Conservation (phyloP, 2,888 invertebrate species). For the Spilarctia lutea region DNA sequence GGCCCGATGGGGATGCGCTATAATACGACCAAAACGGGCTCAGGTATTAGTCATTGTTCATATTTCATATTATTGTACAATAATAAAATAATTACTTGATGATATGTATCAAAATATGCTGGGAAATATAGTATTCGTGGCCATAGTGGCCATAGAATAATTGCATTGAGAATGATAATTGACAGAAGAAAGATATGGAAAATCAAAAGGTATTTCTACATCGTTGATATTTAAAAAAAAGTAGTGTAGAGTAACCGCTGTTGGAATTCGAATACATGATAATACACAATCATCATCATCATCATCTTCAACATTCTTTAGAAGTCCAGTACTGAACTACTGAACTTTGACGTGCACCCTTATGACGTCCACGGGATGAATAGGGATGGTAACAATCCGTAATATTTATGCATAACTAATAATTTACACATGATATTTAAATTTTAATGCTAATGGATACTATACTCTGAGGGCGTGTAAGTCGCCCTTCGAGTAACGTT, state of each 20-base stretch:
- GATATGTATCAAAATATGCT: slow-evolving; percentile 5
- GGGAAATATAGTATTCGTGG: neutral
- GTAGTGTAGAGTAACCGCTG: neutral
- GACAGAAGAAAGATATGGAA: neutral
- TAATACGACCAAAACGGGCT: slow-evolving; percentile 57
- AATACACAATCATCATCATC: no score
- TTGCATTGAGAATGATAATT: neutral
- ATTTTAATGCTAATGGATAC: no score
- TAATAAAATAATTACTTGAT: slow-evolving; percentile 21
- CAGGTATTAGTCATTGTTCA: slow-evolving; percentile 51
- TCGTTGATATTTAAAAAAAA: neutral
- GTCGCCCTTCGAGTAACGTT: no score
- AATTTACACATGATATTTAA: no score
- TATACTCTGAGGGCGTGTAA: no score
- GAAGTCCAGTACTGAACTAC: no score
- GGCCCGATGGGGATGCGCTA: slow-evolving; percentile 76
- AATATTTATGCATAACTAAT: no score
- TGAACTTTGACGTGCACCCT: no score
- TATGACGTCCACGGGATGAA: no score
- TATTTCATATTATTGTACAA: slow-evolving; percentile 31
- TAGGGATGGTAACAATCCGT: no score
- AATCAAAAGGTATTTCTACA: neutral
- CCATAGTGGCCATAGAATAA: neutral
- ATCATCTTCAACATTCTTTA: no score
- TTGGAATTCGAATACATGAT: no score